Conservation (phyloP, 2,797 vertebrate genomes). For the Bradypodion pumilum region DNA sequence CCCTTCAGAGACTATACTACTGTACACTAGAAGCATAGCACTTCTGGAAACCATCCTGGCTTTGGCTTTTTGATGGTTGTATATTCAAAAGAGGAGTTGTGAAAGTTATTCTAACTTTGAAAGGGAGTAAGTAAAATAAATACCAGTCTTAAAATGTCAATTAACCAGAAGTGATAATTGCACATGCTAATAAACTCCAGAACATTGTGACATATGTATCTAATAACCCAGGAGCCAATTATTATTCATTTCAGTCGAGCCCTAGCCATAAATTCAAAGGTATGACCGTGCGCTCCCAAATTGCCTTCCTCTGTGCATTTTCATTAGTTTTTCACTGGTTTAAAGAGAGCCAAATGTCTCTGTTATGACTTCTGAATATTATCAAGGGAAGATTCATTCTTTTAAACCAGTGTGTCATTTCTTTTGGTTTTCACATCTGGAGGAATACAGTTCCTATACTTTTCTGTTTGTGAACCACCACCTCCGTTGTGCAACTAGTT, state of each 20-base stretch:
- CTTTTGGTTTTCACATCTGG: too few relatives aligned
- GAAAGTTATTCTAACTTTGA: not conserved
- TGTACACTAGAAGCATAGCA: not conserved
- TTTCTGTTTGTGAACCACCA: not conserved
- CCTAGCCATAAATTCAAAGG: not conserved
- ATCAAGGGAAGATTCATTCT: constrained; percentile 21
- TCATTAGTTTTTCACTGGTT: not conserved
- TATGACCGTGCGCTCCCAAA: not conserved
- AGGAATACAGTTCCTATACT: too few relatives aligned
- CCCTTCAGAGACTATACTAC: constrained; percentile 27
- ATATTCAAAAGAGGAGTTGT: not conserved
- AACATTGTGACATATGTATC: not conserved
- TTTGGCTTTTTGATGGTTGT: not conserved
- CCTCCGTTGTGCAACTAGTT: not conserved
- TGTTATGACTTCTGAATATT: constrained; percentile 53
- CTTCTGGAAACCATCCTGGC: not conserved
- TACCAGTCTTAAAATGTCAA: not conserved
- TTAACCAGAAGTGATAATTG: not conserved
- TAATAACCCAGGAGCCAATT: not conserved
- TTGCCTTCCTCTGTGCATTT: not conserved
- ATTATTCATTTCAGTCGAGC: not conserved
- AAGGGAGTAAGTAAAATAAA: not conserved
- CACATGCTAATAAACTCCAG: not conserved
- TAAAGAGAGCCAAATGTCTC: not conserved
- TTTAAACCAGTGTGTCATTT: constrained; percentile 15